Conservation (phyloP, 37 sponge, comb jelly and placozoan genomes). For the Dysidea cf. avara region DNA sequence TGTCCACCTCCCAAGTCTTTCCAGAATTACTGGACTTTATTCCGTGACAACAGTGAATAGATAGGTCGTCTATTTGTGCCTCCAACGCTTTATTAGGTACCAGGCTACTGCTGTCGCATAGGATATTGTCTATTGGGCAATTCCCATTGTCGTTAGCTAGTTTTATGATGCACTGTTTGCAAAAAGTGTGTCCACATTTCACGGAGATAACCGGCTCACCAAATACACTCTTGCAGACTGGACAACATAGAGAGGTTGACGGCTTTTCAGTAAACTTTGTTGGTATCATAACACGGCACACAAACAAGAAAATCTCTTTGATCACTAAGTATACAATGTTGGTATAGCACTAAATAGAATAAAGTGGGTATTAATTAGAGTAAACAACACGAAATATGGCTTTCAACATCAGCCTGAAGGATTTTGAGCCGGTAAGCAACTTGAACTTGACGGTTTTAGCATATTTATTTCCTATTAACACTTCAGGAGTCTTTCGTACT, state of each 20-base stretch:
- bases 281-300: conserved; percentile 33
- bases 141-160: conserved; percentile 7
- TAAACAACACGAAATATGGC: conserved; percentile 2
- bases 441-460: no score
- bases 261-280: conserved; percentile 74
- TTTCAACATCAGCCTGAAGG: conserved; percentile 29
- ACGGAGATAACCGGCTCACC: conserved; percentile 84
- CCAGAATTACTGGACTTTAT: conserved; percentile 19
- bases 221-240: conserved; percentile 70
- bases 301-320: no score
- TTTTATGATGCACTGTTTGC: conserved; percentile 58
- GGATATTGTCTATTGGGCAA: conserved; percentile 71
- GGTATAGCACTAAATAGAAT: no score
- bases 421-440: conserved; percentile 65
- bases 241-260: conserved; percentile 57
- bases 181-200: conserved; percentile 95
- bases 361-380: no score
- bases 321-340: no score
- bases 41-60: conserved; percentile 79
- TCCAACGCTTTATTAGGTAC: conserved; percentile 81
- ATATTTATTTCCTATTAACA: not conserved
- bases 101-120: conserved; percentile 56
- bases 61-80: conserved; percentile 79
- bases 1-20: conserved; percentile 34
- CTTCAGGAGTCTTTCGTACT: conserved; percentile 60